Evolutionary conservation across 2,888 invertebrate species (phyloP), one percentile per base, ranked within the genome.

Genomic region (Crossocerus cetratus): DNA sequence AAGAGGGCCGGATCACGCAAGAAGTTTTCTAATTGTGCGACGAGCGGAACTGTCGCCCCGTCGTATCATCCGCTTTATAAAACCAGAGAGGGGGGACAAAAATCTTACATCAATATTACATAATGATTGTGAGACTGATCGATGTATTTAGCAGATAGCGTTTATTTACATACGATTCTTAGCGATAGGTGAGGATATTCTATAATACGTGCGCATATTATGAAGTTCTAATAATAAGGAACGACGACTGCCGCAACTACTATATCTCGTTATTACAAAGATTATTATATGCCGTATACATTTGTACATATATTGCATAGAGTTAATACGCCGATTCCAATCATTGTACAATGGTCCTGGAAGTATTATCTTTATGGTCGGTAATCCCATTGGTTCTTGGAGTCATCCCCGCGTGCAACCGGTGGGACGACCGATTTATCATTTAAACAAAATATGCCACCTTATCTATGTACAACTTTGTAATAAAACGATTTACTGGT

Each of bases 111-210:
- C 79, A 83, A 80, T 74, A 77, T 81, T 80, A 80, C 83, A 81
- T 84, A 77, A 86, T 79, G 88, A 88, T 90, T 90, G 86, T 87
- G 90, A 90, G 90, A 90, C 90, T 90, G 90, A 90, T 89, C 86
- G 88, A 88, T 88, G 84, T 88, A 87, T 88, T 86, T 86, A 87
- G 84, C 84, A 85, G 82, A 86, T 87, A 85, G 85, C 76, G 85
- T 84, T 88, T 86, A 88, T 88, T 86, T 86, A 87, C 84, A 83
- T 84, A 84, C 77, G 87, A 86, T 83, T 86, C 83, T 83, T 87
- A 85, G 77, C 69, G 58, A 77, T 81, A 83, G 77, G 78, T 69
- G 76, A 84, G 74, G 80, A 81, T 78, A 76, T 83, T 84, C 68
- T 82, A 83, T 79, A 69, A 80, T 83, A 81, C 82, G 76, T 83